Conservation (phyloP, 2,888 invertebrate species). For the Dastarcus helophoroides region DNA sequence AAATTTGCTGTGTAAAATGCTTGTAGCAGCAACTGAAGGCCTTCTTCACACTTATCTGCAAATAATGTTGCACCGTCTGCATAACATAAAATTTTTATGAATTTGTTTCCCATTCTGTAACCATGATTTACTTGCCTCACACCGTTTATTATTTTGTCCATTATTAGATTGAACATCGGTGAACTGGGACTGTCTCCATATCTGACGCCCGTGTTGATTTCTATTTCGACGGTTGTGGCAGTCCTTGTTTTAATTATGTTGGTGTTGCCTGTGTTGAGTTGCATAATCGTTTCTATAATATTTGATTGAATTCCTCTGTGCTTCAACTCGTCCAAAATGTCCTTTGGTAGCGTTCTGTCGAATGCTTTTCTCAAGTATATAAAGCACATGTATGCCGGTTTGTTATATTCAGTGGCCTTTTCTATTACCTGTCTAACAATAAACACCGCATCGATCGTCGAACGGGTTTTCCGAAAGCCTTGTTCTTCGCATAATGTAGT, state of each 20-base stretch:
- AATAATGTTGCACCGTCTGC: conserved; percentile 6
- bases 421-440: no score
- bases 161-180: conserved; percentile 6
- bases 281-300: conserved; percentile 1
- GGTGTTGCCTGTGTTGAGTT: conserved; percentile 2
- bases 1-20: conserved; percentile 6
- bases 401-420: no score
- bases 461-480: no score
- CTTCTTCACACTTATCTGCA: conserved; percentile 6
- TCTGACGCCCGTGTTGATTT: neutral
- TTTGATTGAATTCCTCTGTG: conserved; percentile 1
- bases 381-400: no score
- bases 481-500: conserved; percentile 9
- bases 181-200: conserved; percentile 5
- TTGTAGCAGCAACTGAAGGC: conserved; percentile 5
- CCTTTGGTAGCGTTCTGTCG: conserved; percentile 4
- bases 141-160: conserved; percentile 7
- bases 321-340: no score
- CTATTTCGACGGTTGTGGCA: conserved; percentile 1
- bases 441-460: no score
- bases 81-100: conserved; percentile 6
- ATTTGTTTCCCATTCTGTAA: conserved; percentile 4
- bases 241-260: conserved; percentile 5
- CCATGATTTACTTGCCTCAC: conserved; percentile 3
- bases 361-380: conserved; percentile 3